Base-by-base conservation (phyloP, 2,888 invertebrate species). In the Hymenopus coronatus region DNA sequence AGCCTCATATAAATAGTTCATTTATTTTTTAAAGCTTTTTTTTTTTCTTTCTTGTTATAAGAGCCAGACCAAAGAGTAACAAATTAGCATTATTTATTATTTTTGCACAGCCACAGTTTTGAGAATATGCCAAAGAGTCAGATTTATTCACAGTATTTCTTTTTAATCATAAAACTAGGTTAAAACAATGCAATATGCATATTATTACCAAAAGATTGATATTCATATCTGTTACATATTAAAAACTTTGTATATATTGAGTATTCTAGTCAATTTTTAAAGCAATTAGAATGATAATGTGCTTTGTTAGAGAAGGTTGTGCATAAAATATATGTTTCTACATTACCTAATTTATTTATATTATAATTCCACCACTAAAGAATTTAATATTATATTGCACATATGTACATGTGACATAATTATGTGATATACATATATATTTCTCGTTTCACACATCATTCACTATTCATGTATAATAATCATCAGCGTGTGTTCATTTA, bases 261-360 rank as follows among this genome's bases (percentile, higher is more conserved):
- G 40, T 85, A 27, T 85, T 85, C 85, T 85, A 85, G 85, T 85
- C 85, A 85, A 85, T 40, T 46, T 46, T 46, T 28, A n/a, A 27
- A 15, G 27, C 54, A 54, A 85, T 15, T 46, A 54, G 40, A 46
- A 25, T 85, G 27, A 25, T 70, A 70, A n/a, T 70, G 54, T 70
- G 54, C 54, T 70, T 70, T 70, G 54, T 70, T 70, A 70, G 54
- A 70, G 54, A 70, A 70, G 54, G 54, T 70, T 70, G 54, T 70
- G 54, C 54, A 70, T 70, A 70, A 15, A 20, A 70, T 25, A 3
- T 70, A 70, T 70, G 54, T 70, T 70, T 70, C 54, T 70, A 25
- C 25, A 20, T 70, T 70, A 70, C 3, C 54, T 25, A 70, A 70
- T 70, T 70, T 70, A 70, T 70, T 70, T 70, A 70, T 70, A 20